Base-by-base conservation (phyloP, 2,888 invertebrate species). In the Thymelicus sylvestris region DNA sequence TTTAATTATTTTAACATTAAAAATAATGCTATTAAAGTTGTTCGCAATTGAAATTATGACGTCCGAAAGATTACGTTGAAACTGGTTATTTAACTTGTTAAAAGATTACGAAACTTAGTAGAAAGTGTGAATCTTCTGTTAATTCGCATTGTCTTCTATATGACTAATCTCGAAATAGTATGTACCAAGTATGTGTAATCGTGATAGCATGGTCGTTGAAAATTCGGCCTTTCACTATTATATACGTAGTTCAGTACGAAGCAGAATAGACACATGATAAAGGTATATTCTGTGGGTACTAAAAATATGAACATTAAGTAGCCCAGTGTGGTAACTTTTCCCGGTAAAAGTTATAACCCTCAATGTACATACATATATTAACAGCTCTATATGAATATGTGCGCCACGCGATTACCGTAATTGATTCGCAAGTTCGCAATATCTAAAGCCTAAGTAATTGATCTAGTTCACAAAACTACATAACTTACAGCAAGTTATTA, bases 1-100 rank as follows among this genome's bases (percentile, higher is more conserved):
- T 81, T 84, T 83, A 83, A 86, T 86, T 83, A 84, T 84, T 82
- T 82, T 79, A 79, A 83, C 75, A 78, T 79, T 78, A 79, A 79
- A 31, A 77, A 74, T 71, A 69, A 59, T 77, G 77, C 55, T 55
- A 63, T 68, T 61, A 67, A 41, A 50, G n/a, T 52, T 62, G 41
- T 61, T 60, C 61, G 52, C 41, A 62, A 52, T 41, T 52, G 41
- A 39, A 67, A 67, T 50, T 48, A 44, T n/a, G 52, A 67, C 39
- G 39, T 7, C 24, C 41, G 50, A 6, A 41, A 24, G 7, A 67
- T 48, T 59, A 15, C 67, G 48, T 50, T 6, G 48, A 19, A 24
- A 55, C 19, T 48, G 38, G 61, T 67, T 61, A 60, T 60, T 67
- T 60, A 60, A 50, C 67, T 15, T 48, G 24, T 52, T 55, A 55